Conservation (phyloP, 2,888 invertebrate species). For the Spialia ferax region DNA sequence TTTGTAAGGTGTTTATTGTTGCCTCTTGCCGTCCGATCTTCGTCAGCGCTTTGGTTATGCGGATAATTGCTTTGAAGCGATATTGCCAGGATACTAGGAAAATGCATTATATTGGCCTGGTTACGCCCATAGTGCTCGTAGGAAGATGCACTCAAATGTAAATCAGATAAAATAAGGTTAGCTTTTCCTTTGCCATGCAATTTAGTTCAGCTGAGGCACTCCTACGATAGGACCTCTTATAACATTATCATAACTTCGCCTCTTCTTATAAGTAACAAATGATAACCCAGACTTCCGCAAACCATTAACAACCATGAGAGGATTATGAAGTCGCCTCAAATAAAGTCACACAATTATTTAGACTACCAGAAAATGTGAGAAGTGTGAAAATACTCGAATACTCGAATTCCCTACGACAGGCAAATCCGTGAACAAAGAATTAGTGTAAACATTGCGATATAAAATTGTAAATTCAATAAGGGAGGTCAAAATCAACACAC, state of each 20-base stretch:
- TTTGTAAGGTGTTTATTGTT: background rate
- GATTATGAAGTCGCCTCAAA: too few relatives aligned
- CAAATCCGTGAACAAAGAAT: background rate
- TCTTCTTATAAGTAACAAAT: too few relatives aligned
- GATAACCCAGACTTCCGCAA: too few relatives aligned
- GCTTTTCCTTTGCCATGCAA: background rate
- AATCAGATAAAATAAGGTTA: background rate
- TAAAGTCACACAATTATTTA: too few relatives aligned
- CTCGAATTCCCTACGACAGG: too few relatives aligned
- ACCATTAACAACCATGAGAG: too few relatives aligned
- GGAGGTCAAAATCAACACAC: conserved; percentile 4
- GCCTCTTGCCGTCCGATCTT: background rate
- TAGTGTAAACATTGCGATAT: conserved; percentile 10
- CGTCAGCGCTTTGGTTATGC: conserved; percentile 17
- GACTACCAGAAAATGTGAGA: too few relatives aligned
- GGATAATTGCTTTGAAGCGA: conserved; percentile 23
- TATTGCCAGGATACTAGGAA: conserved; percentile 23
- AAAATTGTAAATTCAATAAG: background rate
- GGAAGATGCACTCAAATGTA: background rate
- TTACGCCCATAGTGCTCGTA: background rate
- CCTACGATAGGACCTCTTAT: too few relatives aligned
- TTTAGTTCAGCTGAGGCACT: background rate
- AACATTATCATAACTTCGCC: too few relatives aligned
- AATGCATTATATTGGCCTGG: conserved; percentile 7
- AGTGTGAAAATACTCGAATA: too few relatives aligned